Conservation (phyloP, 1,140 invertebrate species). For the Arctopsyche grandis region DNA sequence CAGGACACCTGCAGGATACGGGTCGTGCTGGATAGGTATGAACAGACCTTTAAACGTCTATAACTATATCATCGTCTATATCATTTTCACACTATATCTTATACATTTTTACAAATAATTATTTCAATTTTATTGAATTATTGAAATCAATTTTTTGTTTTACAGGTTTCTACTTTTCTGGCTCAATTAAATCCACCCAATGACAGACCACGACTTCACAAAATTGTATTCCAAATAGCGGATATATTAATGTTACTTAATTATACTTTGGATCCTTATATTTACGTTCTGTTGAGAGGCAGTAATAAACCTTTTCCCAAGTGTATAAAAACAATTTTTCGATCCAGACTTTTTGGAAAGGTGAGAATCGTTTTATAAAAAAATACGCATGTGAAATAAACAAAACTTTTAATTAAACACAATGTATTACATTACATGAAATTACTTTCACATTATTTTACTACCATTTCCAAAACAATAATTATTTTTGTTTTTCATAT, state of each 20-base stretch:
- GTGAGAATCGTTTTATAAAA: constrained; percentile 37
- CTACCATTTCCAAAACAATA: not conserved
- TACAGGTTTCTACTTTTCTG: constrained; percentile 76
- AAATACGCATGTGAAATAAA: not conserved
- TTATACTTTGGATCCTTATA: constrained; percentile 83
- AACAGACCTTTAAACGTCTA: no score
- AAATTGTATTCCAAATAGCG: constrained; percentile 69
- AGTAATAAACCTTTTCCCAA: constrained; percentile 57
- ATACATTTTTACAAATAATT: no score
- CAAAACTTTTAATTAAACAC: not conserved
- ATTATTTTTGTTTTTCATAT: not conserved
- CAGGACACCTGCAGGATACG: no score
- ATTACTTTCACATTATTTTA: not conserved
- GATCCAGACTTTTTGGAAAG: constrained; percentile 52
- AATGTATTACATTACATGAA: no score
- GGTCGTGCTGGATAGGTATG: no score
- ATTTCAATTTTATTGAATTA: not conserved
- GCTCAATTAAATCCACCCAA: constrained; percentile 63
- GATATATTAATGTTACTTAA: constrained; percentile 83
- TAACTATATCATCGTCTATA: no score
- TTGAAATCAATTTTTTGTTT: constrained; percentile 45
- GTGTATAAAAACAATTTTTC: constrained; percentile 53
- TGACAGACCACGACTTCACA: constrained; percentile 44
- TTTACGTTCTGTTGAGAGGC: constrained; percentile 79
- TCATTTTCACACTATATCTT: no score